These are phyloP conservation scores for Clivina fossor DNA, from an alignment of 2,888 invertebrate species.

Conservation along the genomic window DNA sequence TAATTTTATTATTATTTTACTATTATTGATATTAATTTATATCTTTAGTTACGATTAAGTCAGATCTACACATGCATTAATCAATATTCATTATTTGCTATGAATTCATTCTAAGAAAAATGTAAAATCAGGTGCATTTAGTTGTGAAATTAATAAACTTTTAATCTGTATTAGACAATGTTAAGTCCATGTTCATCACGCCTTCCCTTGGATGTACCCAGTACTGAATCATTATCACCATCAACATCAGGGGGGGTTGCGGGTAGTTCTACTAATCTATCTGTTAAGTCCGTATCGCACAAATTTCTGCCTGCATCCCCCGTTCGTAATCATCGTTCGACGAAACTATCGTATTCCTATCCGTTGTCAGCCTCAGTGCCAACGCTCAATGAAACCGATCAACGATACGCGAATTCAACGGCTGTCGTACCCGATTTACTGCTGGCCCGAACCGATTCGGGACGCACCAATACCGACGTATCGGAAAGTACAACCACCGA, in stretches of 20 bases:
- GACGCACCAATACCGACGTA: conserved; percentile 73
- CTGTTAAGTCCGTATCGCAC: not conserved
- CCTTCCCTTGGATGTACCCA: conserved; percentile 8
- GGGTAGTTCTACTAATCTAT: too few species aligned
- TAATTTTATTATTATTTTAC: too few species aligned
- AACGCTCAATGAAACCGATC: conserved; percentile 39
- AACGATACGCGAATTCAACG: too few species aligned
- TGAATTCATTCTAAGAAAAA: too few species aligned
- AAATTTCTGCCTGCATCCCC: not conserved
- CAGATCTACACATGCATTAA: too few species aligned
- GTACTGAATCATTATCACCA: conserved; percentile 1
- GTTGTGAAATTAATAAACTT: not conserved
- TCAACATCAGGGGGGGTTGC: too few species aligned
- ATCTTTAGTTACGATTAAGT: too few species aligned
- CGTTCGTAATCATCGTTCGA: not conserved
- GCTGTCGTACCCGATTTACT: conserved; percentile 53
- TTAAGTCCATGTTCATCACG: conserved; percentile 4
- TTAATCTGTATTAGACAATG: not conserved
- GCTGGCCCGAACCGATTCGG: conserved; percentile 71
- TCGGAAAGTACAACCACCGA: conserved; percentile 88
- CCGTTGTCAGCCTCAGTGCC: conserved; percentile 39
- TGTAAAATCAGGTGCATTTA: too few species aligned
- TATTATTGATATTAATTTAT: too few species aligned
- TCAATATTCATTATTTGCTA: too few species aligned
- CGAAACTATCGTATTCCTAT: not conserved